These are phyloP conservation scores for Eurytoma californica DNA, from an alignment of 2,888 invertebrate genomes.

Conservation along the genomic window DNA sequence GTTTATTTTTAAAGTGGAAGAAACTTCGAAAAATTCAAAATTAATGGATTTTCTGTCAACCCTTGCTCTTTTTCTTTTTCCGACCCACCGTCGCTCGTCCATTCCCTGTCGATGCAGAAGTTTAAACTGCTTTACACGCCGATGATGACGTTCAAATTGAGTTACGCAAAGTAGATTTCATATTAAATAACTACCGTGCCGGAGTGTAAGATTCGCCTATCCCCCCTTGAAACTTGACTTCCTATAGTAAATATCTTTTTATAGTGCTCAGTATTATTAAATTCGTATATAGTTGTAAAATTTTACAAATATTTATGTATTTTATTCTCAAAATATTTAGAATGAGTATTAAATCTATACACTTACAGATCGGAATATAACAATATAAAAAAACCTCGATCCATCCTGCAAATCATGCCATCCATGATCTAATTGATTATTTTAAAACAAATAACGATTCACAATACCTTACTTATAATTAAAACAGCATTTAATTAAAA, in stretches of 20 bases:
- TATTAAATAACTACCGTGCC: slow-evolving; percentile 69
- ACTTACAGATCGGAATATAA: no score
- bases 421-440: no score
- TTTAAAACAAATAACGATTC: no score
- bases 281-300: no score
- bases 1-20: neutral
- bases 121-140: slow-evolving; percentile 66
- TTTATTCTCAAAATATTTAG: no score
- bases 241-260: no score
- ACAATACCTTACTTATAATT: neutral
- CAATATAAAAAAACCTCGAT: no score
- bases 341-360: no score
- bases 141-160: slow-evolving; percentile 71
- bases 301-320: neutral
- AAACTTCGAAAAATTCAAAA: neutral
- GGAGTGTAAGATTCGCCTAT: slow-evolving; percentile 31
- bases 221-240: no score
- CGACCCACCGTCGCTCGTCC: slow-evolving; percentile 8
- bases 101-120: slow-evolving; percentile 36
- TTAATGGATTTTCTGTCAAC: slow-evolving; percentile 17
- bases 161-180: slow-evolving; percentile 72
- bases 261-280: no score
- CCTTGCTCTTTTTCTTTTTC: slow-evolving; percentile 3
- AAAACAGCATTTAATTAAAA: slow-evolving; percentile 23
- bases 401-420: no score